Conservation (phyloP, 2,888 invertebrate genomes). For the Vesta saturnalis region DNA sequence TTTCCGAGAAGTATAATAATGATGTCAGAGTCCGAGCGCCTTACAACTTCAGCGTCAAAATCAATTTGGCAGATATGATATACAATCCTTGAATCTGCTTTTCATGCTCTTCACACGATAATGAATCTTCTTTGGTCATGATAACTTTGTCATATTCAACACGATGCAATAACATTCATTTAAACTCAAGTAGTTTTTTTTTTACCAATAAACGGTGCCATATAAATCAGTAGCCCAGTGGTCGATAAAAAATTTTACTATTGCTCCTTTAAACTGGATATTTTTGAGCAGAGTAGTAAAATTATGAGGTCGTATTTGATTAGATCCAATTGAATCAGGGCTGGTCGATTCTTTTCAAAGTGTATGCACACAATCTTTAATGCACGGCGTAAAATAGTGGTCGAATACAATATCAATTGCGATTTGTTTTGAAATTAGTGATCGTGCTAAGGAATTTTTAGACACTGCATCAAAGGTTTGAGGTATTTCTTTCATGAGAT, state of each 20-base stretch:
- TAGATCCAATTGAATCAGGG: conserved; percentile 39
- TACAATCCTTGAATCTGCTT: conserved; percentile 16
- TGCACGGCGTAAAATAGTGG: conserved; percentile 24
- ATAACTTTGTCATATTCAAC: conserved; percentile 7
- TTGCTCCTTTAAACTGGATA: conserved; percentile 46
- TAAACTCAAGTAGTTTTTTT: background rate
- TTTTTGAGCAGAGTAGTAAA: conserved; percentile 45
- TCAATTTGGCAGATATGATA: conserved; percentile 14
- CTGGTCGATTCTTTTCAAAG: too few relatives aligned
- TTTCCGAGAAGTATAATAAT: conserved; percentile 42
- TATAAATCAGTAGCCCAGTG: conserved; percentile 49
- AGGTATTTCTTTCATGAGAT: background rate
- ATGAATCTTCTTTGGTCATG: background rate
- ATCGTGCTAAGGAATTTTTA: background rate
- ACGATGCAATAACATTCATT: background rate
- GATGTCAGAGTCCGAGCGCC: conserved; percentile 45
- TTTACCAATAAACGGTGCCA: conserved; percentile 34
- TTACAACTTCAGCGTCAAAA: conserved; percentile 3
- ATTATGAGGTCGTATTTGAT: too few relatives aligned
- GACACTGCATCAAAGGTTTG: background rate
- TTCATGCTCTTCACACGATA: conserved; percentile 15
- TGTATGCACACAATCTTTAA: conserved; percentile 41
- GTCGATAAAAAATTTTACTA: conserved; percentile 46
- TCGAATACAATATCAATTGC: conserved; percentile 44
- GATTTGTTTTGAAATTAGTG: background rate